These are phyloP conservation scores for Solea senegalensis DNA, from an alignment of 2,113 vertebrate genomes.

Conservation along the genomic window DNA sequence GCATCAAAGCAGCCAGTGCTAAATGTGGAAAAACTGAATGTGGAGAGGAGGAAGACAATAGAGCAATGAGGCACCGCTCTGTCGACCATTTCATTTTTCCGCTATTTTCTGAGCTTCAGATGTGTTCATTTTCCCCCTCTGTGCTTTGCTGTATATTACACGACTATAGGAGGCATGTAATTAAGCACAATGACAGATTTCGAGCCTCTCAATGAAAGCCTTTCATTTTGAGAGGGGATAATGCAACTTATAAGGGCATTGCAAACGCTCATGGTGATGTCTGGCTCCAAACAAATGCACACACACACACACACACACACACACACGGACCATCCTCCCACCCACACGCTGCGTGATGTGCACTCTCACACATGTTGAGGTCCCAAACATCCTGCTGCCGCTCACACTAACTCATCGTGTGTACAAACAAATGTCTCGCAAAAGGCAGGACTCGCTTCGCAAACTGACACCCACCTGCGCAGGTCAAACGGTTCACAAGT, in stretches of 20 bases:
- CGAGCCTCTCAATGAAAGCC: conserved; percentile 21
- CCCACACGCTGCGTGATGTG: conserved; percentile 38
- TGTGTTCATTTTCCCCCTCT: conserved; percentile 35
- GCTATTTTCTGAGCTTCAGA: conserved; percentile 55
- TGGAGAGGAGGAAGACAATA: conserved; percentile 66
- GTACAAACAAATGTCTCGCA: conserved; percentile 76
- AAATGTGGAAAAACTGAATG: conserved; percentile 85
- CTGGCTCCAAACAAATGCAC: conserved; percentile 53
- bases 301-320: conserved; percentile 6
- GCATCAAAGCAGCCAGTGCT: conserved; percentile 77
- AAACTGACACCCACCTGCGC: conserved; percentile 75
- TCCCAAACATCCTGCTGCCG: conserved; percentile 79
- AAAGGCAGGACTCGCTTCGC: conserved; percentile 46
- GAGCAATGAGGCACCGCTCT: conserved; percentile 62
- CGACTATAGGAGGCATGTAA: conserved; percentile 24
- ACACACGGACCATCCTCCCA: conserved; percentile 26
- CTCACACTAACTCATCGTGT: conserved; percentile 78
- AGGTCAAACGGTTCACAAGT: conserved; percentile 61
- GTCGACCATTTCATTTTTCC: conserved; percentile 61
- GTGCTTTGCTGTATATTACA: conserved; percentile 26
- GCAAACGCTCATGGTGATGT: conserved; percentile 35
- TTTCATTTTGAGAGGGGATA: conserved; percentile 46
- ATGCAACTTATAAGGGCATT: conserved; percentile 52
- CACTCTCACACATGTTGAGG: conserved; percentile 54
- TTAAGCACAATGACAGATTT: conserved; percentile 57